A percentile compares a stretch with the other conserved stretches of the same genome.
phyloP scores from a whole-genome alignment of 2,797 vertebrate genomes.

The Dryobates pubescens region DNA sequence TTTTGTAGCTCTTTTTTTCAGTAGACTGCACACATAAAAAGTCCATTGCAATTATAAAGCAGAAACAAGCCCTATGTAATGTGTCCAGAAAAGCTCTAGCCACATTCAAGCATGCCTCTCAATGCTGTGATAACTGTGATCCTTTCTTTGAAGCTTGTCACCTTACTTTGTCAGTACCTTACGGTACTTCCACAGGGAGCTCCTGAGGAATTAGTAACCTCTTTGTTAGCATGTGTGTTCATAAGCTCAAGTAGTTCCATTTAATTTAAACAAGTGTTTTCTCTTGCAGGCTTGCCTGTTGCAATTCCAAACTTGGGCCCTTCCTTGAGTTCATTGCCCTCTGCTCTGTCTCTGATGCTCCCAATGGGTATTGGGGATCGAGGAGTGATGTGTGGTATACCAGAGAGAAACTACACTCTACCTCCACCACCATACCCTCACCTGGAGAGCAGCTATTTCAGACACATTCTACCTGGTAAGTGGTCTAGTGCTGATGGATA shows the following conservation, averaged over 20 bases:
- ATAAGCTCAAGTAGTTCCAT: not conserved
- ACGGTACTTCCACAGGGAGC: not conserved
- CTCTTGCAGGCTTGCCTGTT: constrained; percentile 90
- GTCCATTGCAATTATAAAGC: not conserved
- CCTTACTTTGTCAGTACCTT: not conserved
- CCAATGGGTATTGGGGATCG: constrained; percentile 97
- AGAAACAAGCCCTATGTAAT: not conserved
- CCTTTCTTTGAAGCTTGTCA: not conserved
- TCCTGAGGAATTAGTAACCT: not conserved
- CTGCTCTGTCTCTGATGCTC: constrained; percentile 96
- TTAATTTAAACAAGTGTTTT: constrained; percentile 25
- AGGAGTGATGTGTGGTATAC: constrained; percentile 97
- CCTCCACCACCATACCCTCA: constrained; percentile 97
- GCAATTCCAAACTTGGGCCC: constrained; percentile 95
- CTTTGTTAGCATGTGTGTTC: not conserved
- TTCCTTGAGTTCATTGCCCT: constrained; percentile 93
- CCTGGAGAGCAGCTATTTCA: constrained; percentile 97
- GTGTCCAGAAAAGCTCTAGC: not conserved
- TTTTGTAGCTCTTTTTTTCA: not conserved
- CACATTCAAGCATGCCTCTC: not conserved
- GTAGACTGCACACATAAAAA: not conserved
- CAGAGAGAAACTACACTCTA: constrained; percentile 95
- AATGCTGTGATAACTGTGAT: not conserved
- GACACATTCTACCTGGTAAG: constrained; percentile 96
- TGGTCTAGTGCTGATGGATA: not conserved